phyloP scores from a whole-genome alignment of 2,113 vertebrate species.

The Ceyx melanurus region DNA sequence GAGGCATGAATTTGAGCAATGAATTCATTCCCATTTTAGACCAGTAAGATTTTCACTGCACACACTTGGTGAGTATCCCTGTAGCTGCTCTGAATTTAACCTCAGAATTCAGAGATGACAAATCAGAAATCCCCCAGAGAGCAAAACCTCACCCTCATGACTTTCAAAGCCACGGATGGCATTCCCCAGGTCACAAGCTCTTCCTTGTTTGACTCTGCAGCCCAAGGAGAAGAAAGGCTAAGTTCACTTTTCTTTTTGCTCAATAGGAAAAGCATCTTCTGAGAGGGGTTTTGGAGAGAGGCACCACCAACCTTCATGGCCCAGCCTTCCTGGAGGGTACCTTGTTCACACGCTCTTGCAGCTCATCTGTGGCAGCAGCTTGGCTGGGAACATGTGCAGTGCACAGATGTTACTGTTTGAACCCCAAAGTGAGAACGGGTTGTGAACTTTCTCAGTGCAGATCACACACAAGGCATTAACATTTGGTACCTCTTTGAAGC shows the following conservation, averaged over 20 bases:
- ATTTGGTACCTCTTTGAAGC: neutral
- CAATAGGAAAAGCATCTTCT: neutral
- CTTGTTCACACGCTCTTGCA: neutral
- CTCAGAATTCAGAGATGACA: neutral
- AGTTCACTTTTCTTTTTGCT: neutral
- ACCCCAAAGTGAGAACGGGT: neutral
- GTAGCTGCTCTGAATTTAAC: neutral
- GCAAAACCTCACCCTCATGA: neutral
- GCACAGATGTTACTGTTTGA: neutral
- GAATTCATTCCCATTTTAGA: neutral
- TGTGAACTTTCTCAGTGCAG: neutral
- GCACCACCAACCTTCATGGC: neutral
- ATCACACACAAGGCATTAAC: neutral
- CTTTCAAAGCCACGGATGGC: neutral
- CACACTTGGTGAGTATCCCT: neutral
- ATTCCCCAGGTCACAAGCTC: neutral
- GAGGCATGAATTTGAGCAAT: neutral
- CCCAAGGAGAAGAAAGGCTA: neutral
- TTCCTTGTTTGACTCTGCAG: neutral
- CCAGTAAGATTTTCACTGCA: neutral
- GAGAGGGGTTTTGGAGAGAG: neutral
- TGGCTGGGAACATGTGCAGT: rapidly evolving
- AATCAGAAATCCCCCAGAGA: neutral
- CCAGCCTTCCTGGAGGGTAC: neutral
- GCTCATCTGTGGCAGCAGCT: neutral